These are phyloP conservation scores for Hycleus phaleratus DNA, from an alignment of 1,140 invertebrate genomes.

Conservation along the genomic window DNA sequence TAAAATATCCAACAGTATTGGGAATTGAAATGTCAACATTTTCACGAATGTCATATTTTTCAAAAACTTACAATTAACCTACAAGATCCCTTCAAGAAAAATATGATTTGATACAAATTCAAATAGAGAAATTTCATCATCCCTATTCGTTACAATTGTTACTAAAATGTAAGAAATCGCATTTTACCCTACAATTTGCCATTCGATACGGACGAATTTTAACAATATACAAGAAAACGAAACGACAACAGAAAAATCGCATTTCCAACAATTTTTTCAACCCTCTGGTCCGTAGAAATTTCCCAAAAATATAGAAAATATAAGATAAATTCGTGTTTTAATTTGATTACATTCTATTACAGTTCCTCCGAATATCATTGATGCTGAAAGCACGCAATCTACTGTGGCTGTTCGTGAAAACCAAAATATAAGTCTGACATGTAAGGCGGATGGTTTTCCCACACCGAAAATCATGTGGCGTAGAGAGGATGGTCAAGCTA, in stretches of 20 bases:
- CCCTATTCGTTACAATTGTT: no score
- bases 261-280: no score
- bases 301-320: no score
- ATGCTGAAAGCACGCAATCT: constrained; percentile 74
- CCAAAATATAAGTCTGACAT: constrained; percentile 81
- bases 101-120: background rate
- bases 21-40: background rate
- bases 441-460: constrained; percentile 83
- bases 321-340: constrained; percentile 11
- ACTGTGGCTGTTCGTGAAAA: constrained; percentile 83
- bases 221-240: no score
- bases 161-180: no score
- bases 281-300: no score
- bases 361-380: constrained; percentile 87
- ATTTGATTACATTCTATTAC: constrained; percentile 30
- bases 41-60: background rate
- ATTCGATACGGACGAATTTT: no score
- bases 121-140: no score
- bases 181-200: no score
- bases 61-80: no score
- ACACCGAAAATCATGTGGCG: constrained; percentile 84
- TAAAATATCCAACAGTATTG: no score
- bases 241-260: no score
- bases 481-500: constrained; percentile 78
- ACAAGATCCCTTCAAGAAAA: background rate